Conservation (phyloP, 2,888 invertebrate genomes). For the Periphyllus acericola region DNA sequence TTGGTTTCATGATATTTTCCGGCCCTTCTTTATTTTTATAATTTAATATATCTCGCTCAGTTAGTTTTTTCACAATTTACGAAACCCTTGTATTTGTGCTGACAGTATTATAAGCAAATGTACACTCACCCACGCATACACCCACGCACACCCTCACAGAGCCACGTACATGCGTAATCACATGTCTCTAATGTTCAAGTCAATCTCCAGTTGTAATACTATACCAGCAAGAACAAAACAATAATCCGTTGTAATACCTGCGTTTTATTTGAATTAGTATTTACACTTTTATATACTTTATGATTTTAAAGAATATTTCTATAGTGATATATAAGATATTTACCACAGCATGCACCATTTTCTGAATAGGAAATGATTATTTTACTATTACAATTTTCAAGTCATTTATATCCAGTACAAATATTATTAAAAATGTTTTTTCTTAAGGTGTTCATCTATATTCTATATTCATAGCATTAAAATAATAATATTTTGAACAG, state of each 20-base stretch:
- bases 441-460: too few species aligned
- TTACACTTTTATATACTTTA: slow-evolving; percentile 7
- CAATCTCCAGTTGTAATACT: background rate
- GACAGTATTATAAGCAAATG: background rate
- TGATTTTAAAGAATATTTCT: background rate
- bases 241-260: background rate
- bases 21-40: background rate
- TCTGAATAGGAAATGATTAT: too few species aligned
- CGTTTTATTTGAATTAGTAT: slow-evolving; percentile 11
- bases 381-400: too few species aligned
- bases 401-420: too few species aligned
- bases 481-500: too few species aligned
- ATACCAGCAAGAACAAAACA: slow-evolving; percentile 5
- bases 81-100: background rate
- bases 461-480: too few species aligned
- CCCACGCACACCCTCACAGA: too few species aligned
- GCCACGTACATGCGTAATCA: background rate
- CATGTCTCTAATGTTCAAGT: background rate
- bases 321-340: background rate
- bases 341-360: too few species aligned
- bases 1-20: background rate
- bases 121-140: too few species aligned
- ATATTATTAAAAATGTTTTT: too few species aligned
- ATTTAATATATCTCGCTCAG: background rate
- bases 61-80: background rate